These are phyloP conservation scores for Volucella inflata DNA, from an alignment of 2,888 invertebrate species.

Conservation along the genomic window DNA sequence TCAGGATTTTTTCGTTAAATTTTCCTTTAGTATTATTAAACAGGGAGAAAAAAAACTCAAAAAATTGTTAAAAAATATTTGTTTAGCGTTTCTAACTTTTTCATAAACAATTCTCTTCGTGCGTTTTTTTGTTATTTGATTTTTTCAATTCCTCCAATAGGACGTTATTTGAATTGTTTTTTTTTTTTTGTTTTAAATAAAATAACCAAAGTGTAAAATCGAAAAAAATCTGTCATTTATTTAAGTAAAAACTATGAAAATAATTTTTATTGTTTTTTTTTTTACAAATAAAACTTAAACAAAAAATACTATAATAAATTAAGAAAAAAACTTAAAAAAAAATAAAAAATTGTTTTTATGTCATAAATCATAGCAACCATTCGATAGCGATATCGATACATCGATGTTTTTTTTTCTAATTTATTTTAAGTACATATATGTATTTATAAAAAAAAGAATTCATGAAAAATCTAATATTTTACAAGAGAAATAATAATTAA, in stretches of 20 bases:
- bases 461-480: constrained; percentile 56
- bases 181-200: constrained; percentile 17
- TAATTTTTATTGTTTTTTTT: constrained; percentile 2
- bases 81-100: not conserved
- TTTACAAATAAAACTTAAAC: constrained; percentile 65
- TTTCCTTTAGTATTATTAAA: constrained; percentile 20
- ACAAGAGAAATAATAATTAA: constrained; percentile 50
- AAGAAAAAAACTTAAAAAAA: constrained; percentile 26
- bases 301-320: constrained; percentile 64
- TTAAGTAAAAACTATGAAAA: constrained; percentile 62
- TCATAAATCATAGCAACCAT: constrained; percentile 65
- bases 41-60: constrained; percentile 64
- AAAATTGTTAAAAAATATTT: constrained; percentile 19
- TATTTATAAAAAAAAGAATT: constrained; percentile 22
- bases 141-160: constrained; percentile 64
- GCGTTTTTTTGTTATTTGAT: constrained; percentile 42
- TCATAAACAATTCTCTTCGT: constrained; percentile 65
- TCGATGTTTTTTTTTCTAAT: constrained; percentile 52
- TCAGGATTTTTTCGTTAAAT: constrained; percentile 41
- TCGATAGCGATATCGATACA: constrained; percentile 23
- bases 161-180: constrained; percentile 36
- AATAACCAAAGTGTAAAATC: constrained; percentile 54
- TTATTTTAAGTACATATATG: constrained; percentile 64
- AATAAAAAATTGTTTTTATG: constrained; percentile 23
- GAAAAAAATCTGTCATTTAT: constrained; percentile 70